phyloP scores from a whole-genome alignment of 2,888 invertebrate genomes.

The Metopia argyrocephala region DNA sequence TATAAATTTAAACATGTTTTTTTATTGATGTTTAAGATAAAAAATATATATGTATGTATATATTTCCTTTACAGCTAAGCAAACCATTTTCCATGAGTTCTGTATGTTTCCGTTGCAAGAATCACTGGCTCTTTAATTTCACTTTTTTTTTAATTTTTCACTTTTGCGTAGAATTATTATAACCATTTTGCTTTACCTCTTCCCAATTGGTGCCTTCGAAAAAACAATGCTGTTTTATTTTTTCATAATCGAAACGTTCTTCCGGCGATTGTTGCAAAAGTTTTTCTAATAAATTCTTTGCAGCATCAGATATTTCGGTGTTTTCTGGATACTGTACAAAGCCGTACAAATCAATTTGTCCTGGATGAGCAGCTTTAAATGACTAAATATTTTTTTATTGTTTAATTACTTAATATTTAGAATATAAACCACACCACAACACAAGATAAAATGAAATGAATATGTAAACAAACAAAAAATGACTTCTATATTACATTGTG shows the following conservation, averaged over 20 bases:
- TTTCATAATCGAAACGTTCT: conserved; percentile 73
- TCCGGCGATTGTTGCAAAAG: conserved; percentile 72
- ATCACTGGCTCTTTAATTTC: background rate
- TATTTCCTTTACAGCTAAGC: too few relatives aligned
- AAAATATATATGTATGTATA: too few relatives aligned
- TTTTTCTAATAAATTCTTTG: conserved; percentile 74
- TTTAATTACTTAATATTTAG: conserved; percentile 1
- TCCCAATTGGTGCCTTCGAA: conserved; percentile 76
- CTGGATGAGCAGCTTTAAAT: conserved; percentile 76
- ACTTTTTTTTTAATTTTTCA: background rate
- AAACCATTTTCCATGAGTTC: too few relatives aligned
- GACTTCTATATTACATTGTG: too few relatives aligned
- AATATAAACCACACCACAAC: background rate
- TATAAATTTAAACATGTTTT: too few relatives aligned
- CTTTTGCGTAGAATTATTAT: conserved; percentile 39
- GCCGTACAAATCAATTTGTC: conserved; percentile 75
- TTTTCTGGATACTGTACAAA: conserved; percentile 76
- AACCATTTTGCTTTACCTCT: conserved; percentile 68
- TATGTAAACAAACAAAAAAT: too few relatives aligned
- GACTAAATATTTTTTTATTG: conserved; percentile 68
- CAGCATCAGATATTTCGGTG: conserved; percentile 72
- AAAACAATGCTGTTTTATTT: conserved; percentile 74
- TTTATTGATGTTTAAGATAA: too few relatives aligned
- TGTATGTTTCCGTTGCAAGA: background rate
- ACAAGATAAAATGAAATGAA: too few relatives aligned